Conservation (phyloP, 2,888 invertebrate genomes). For the Drosophila multiciliata region DNA sequence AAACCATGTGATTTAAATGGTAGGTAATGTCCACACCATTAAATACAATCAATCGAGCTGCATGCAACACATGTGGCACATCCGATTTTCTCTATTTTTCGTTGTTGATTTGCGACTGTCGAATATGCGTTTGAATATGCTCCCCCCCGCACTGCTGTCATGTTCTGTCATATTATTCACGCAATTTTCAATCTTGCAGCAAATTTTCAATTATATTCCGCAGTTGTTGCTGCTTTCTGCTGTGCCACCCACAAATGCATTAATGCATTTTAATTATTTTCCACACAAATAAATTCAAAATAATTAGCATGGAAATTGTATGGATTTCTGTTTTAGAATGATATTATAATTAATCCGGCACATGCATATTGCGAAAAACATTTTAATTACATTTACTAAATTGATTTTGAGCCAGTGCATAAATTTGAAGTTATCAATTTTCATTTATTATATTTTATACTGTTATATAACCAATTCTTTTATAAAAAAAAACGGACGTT, state of each 20-base stretch:
- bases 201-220: slow-evolving; percentile 56
- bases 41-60: slow-evolving; percentile 50
- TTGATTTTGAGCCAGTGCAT: neutral
- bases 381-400: neutral
- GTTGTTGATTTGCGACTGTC: slow-evolving; percentile 15
- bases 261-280: slow-evolving; percentile 40
- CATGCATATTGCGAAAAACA: neutral
- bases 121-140: slow-evolving; percentile 13
- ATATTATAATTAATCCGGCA: neutral
- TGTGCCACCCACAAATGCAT: slow-evolving; percentile 24
- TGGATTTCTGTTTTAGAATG: neutral
- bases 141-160: neutral
- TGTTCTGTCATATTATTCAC: slow-evolving; percentile 33
- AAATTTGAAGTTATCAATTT: neutral
- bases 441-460: neutral
- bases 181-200: slow-evolving; percentile 39
- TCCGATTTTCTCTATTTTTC: slow-evolving; percentile 11
- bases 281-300: slow-evolving; percentile 22
- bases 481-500: neutral
- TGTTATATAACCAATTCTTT: neutral
- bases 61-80: slow-evolving; percentile 49
- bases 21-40: slow-evolving; percentile 32
- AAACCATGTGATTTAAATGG: slow-evolving; percentile 46
- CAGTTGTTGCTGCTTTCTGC: slow-evolving; percentile 9
- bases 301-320: slow-evolving; percentile 13